Percentiles rank a stretch among this genome's conserved stretches.
Conservation (phyloP, 2,113 vertebrate species). For the Eupsittula cactorum region DNA sequence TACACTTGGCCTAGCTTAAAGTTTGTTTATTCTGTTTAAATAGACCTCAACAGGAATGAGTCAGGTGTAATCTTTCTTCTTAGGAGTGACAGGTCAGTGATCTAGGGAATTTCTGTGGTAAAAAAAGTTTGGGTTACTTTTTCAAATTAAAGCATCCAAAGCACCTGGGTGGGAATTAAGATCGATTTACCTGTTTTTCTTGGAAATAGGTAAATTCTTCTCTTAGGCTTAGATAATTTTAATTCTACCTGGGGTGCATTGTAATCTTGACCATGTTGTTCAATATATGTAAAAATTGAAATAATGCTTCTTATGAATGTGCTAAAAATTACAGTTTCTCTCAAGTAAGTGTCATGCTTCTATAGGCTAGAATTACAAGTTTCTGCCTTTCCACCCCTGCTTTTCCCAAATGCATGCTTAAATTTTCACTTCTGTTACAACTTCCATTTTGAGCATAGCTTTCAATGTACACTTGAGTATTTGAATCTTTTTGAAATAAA, state of each 20-base stretch:
- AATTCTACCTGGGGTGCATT: neutral
- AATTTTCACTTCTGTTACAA: neutral
- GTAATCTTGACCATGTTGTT: neutral
- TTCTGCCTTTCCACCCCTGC: neutral
- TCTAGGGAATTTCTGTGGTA: neutral
- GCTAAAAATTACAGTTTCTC: neutral
- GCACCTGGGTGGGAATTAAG: neutral
- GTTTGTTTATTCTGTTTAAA: neutral
- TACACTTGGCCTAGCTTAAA: neutral
- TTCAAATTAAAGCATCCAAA: neutral
- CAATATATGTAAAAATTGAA: neutral
- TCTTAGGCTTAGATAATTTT: neutral
- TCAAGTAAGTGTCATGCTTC: neutral
- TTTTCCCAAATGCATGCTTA: neutral
- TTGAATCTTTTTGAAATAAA: neutral
- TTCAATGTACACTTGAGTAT: neutral
- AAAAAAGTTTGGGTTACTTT: neutral
- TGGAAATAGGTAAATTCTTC: neutral
- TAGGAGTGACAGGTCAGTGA: neutral
- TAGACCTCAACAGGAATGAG: neutral
- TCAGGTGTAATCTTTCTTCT: neutral
- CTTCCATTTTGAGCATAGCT: neutral
- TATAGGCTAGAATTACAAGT: neutral
- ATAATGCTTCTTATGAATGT: neutral
- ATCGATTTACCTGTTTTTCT: neutral